A percentile compares a stretch with the other conserved stretches of the same genome.
phyloP scores from a whole-genome alignment of 1,140 invertebrate genomes.

The Acarapis woodi region DNA sequence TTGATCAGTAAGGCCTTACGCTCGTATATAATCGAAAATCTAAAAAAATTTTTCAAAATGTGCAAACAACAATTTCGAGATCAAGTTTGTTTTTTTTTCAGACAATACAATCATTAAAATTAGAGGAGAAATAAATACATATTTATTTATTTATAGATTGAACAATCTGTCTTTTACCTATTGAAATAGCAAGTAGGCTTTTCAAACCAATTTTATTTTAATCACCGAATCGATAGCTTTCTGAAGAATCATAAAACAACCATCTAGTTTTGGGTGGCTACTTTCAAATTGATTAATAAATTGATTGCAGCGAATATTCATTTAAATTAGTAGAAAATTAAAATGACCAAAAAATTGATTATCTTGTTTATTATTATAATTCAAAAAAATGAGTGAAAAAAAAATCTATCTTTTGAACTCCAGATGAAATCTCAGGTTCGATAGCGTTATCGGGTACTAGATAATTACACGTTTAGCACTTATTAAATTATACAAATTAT shows the following conservation, averaged over 20 bases:
- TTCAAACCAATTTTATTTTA: constrained; percentile 91
- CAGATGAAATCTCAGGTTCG: constrained; percentile 89
- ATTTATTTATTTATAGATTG: constrained; percentile 86
- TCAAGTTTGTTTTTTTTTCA: too few species aligned
- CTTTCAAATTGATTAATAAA: constrained; percentile 93
- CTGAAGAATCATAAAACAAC: constrained; percentile 86
- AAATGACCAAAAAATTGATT: background rate
- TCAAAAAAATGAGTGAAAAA: background rate
- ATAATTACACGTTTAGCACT: too few species aligned
- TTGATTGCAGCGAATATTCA: constrained; percentile 16
- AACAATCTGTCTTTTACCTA: constrained; percentile 97
- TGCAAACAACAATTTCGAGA: constrained; percentile 3
- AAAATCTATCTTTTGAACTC: constrained; percentile 49
- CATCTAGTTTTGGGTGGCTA: constrained; percentile 71
- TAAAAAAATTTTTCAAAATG: constrained; percentile 13
- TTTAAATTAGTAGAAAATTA: background rate
- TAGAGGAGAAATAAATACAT: constrained; percentile 16
- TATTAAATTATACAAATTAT: too few species aligned
- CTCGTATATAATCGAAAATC: constrained; percentile 98
- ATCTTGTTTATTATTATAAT: too few species aligned
- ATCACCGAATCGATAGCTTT: constrained; percentile 91
- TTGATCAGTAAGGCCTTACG: constrained; percentile 82
- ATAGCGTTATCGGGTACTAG: constrained; percentile 90
- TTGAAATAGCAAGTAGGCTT: constrained; percentile 88
- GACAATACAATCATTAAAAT: background rate